A percentile compares a stretch with the other conserved stretches of the same genome.
These are phyloP conservation scores for Abrostola tripartita DNA, from an alignment of 2,888 invertebrate species.

Conservation along the genomic window DNA sequence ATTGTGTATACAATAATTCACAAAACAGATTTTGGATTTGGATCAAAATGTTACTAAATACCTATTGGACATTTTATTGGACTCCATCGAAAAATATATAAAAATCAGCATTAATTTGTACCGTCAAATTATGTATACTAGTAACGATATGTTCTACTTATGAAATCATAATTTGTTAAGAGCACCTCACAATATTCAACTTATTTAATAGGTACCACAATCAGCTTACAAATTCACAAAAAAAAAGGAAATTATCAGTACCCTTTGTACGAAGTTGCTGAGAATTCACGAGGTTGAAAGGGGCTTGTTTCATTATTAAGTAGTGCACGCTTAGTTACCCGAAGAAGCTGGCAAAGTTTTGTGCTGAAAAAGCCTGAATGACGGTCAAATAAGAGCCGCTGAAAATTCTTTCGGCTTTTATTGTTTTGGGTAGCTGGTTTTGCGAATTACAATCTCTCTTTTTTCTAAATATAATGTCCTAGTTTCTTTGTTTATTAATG, in stretches of 20 bases:
- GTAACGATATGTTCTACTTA: no score
- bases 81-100: no score
- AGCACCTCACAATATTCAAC: no score
- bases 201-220: slow-evolving; percentile 3
- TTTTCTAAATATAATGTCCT: no score
- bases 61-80: no score
- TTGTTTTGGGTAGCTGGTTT: slow-evolving; percentile 17
- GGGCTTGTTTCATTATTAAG: slow-evolving; percentile 77
- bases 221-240: slow-evolving; percentile 9
- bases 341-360: slow-evolving; percentile 62
- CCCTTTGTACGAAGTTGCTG: slow-evolving; percentile 37
- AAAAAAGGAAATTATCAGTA: slow-evolving; percentile 31
- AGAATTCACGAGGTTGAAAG: slow-evolving; percentile 41
- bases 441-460: neutral
- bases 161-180: no score
- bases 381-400: slow-evolving; percentile 67
- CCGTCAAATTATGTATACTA: no score
- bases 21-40: no score
- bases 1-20: no score
- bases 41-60: no score
- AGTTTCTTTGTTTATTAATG: no score
- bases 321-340: slow-evolving; percentile 80
- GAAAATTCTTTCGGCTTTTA: slow-evolving; percentile 63
- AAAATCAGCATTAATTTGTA: no score
- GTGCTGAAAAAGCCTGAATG: slow-evolving; percentile 51